phyloP scores from a whole-genome alignment of 2,113 vertebrate genomes.

The Oophaga pumilio region DNA sequence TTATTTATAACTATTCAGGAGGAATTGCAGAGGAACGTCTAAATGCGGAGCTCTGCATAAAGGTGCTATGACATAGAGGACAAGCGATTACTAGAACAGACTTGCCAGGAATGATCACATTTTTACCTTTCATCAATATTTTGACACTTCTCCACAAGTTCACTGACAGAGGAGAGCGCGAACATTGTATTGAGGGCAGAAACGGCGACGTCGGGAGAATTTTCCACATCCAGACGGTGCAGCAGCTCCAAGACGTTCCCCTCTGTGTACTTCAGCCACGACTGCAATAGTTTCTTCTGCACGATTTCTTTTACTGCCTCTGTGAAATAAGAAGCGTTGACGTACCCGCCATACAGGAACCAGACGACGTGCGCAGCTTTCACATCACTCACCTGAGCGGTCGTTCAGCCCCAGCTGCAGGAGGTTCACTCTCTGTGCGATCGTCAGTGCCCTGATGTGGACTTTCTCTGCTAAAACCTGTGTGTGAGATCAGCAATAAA shows the following conservation, averaged over 20 bases:
- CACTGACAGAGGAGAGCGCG: constrained; percentile 69
- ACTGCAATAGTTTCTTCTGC: constrained; percentile 78
- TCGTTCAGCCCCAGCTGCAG: constrained; percentile 91
- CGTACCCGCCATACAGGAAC: neutral
- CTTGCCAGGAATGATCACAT: too few species aligned
- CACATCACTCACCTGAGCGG: constrained; percentile 78
- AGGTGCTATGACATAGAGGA: too few species aligned
- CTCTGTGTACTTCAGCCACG: constrained; percentile 83
- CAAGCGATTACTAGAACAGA: too few species aligned
- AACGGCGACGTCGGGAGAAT: constrained; percentile 83
- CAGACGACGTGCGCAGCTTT: neutral
- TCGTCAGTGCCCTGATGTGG: constrained; percentile 87
- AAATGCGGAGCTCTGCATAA: too few species aligned
- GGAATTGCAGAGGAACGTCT: too few species aligned
- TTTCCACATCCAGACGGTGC: constrained; percentile 91
- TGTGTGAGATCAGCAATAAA: constrained; percentile 26
- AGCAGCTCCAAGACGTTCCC: constrained; percentile 85
- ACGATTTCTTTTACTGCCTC: constrained; percentile 83
- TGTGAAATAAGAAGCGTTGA: constrained; percentile 57
- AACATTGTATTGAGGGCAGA: constrained; percentile 80
- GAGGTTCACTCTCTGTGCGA: constrained; percentile 91
- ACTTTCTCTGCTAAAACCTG: constrained; percentile 94
- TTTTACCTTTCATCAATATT: constrained; percentile 80
- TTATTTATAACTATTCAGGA: too few species aligned
- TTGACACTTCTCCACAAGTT: constrained; percentile 73